A percentile compares a stretch with the other conserved stretches of the same genome.
Conservation (phyloP, 2,113 vertebrate genomes). For the Triplophysa tibetana region DNA sequence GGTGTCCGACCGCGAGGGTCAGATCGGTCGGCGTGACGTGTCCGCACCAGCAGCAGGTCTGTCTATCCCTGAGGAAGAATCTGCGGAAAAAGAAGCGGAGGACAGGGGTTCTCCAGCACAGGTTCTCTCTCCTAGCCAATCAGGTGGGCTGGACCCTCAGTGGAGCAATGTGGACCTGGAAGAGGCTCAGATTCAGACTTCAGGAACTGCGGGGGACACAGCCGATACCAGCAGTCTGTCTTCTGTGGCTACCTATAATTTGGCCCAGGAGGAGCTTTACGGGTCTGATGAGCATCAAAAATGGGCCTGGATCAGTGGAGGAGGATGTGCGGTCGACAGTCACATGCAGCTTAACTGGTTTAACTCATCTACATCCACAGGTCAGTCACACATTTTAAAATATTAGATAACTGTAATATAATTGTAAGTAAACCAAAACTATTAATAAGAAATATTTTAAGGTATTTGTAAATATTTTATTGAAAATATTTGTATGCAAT, state of each 20-base stretch:
- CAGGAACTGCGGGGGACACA: conserved; percentile 56
- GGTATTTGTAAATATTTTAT: no score
- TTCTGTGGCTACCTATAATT: conserved; percentile 76
- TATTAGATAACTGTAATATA: background rate
- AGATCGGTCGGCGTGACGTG: conserved; percentile 37
- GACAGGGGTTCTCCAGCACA: conserved; percentile 9
- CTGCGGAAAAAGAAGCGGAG: conserved; percentile 4
- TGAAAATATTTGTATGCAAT: no score
- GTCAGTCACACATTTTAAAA: conserved; percentile 66
- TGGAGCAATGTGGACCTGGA: conserved; percentile 95
- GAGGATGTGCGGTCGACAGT: conserved; percentile 84
- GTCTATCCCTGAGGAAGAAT: conserved; percentile 63
- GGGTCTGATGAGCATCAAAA: conserved; percentile 78
- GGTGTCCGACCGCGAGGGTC: conserved; percentile 70
- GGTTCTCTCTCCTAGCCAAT: conserved; percentile 49
- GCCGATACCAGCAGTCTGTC: conserved; percentile 79
- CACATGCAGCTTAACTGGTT: conserved; percentile 86
- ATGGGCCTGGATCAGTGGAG: conserved; percentile 94
- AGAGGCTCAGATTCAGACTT: conserved; percentile 73
- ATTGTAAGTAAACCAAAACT: no score
- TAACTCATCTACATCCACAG: conserved; percentile 68
- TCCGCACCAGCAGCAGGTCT: conserved; percentile 18
- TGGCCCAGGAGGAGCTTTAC: conserved; percentile 80
- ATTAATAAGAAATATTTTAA: no score
- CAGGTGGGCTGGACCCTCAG: conserved; percentile 70